These are phyloP conservation scores for Coreoperca whiteheadi DNA, from an alignment of 2,113 vertebrate genomes.

Conservation along the genomic window DNA sequence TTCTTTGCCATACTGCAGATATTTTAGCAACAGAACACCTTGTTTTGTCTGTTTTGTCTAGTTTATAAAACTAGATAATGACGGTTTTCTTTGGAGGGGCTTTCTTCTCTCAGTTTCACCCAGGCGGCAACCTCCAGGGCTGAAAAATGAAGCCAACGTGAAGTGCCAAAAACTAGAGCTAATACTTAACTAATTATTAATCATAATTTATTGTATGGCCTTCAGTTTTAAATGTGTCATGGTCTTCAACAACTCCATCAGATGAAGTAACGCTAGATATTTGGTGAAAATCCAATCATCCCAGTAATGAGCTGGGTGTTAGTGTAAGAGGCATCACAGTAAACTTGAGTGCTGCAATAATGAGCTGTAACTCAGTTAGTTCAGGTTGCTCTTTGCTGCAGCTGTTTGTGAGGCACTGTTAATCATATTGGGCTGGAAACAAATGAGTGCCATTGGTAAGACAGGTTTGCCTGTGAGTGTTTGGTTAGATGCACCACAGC, in stretches of 20 bases:
- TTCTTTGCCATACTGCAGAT: not conserved
- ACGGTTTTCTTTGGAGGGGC: too few relatives aligned
- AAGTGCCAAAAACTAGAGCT: too few relatives aligned
- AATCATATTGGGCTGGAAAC: not conserved
- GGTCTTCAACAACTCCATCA: not conserved
- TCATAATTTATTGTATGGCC: not conserved
- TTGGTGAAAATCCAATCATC: not conserved
- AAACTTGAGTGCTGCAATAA: not conserved
- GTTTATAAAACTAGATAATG: not conserved
- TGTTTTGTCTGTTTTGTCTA: too few relatives aligned
- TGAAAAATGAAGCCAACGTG: too few relatives aligned
- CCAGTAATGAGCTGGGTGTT: not conserved
- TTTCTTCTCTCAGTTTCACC: not conserved
- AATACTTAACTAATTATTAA: not conserved
- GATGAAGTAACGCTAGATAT: not conserved
- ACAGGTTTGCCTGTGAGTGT: not conserved
- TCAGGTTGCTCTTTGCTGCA: not conserved
- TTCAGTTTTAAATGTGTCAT: not conserved
- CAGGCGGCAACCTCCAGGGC: too few relatives aligned
- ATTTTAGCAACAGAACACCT: conserved; percentile 1
- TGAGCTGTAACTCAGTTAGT: not conserved
- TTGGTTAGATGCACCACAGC: not conserved
- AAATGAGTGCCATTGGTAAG: not conserved
- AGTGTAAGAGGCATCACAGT: not conserved
- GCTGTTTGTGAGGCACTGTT: not conserved